phyloP scores from a whole-genome alignment of 1,140 invertebrate genomes.

The Drosophila subpulchrella region DNA sequence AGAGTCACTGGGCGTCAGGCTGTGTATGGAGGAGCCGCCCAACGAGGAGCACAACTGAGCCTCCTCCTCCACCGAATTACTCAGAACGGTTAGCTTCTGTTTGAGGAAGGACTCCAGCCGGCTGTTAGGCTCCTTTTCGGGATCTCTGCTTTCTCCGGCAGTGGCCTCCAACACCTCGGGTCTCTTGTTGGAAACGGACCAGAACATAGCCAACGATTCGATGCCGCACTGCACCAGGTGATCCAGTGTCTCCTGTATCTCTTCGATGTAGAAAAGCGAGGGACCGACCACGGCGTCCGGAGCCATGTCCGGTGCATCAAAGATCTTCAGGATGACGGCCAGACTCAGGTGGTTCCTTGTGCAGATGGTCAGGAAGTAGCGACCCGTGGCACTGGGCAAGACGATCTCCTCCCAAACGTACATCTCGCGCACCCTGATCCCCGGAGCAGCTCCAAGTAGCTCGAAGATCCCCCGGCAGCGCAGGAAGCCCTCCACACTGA shows the following conservation, averaged over 20 bases:
- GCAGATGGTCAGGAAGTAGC: conserved; percentile 90
- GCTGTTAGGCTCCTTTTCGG: conserved; percentile 48
- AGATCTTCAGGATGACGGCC: conserved; percentile 90
- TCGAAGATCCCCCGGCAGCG: conserved; percentile 89
- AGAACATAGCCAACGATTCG: conserved; percentile 87
- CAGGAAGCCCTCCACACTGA: conserved; percentile 89
- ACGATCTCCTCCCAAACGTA: conserved; percentile 92
- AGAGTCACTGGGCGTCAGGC: conserved; percentile 72
- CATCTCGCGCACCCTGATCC: conserved; percentile 88
- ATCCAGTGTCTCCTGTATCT: conserved; percentile 89
- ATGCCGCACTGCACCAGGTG: conserved; percentile 89
- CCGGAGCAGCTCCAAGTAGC: conserved; percentile 86
- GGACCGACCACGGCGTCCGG: conserved; percentile 63
- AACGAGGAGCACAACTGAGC: conserved; percentile 68
- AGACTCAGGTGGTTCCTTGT: conserved; percentile 90
- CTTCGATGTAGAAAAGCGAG: conserved; percentile 86
- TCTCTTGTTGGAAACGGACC: conserved; percentile 86
- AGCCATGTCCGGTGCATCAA: conserved; percentile 84
- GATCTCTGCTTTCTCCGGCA: conserved; percentile 20
- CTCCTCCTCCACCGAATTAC: conserved; percentile 63
- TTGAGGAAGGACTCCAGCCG: conserved; percentile 85
- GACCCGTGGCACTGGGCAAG: conserved; percentile 83
- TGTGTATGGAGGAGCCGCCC: conserved; percentile 79
- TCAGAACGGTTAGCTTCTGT: conserved; percentile 85
- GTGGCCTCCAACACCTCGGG: conserved; percentile 79